phyloP scores from a whole-genome alignment of 92 coral and sea anemone genomes.

The Phenganax marumi region DNA sequence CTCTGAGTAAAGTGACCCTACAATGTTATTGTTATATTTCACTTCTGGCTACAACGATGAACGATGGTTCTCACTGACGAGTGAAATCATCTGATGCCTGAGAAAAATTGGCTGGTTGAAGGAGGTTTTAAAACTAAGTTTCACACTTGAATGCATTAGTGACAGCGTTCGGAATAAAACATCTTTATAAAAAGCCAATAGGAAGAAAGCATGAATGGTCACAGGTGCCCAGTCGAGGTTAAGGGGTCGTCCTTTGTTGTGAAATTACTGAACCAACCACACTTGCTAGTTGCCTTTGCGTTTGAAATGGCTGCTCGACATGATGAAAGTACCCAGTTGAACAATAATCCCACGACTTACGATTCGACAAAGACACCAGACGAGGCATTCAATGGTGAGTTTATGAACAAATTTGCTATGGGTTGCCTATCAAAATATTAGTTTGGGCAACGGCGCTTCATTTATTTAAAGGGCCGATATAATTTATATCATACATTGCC shows the following conservation, averaged over 20 bases:
- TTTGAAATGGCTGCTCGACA: not conserved
- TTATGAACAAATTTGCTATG: not conserved
- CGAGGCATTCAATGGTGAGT: constrained; percentile 3
- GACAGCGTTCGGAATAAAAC: not conserved
- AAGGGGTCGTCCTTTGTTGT: not conserved
- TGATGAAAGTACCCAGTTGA: constrained; percentile 23
- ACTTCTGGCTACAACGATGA: too few relatives aligned
- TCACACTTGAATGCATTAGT: not conserved
- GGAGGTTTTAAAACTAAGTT: not conserved
- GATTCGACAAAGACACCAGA: not conserved
- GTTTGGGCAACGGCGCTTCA: too few relatives aligned
- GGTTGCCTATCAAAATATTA: not conserved
- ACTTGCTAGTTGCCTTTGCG: not conserved
- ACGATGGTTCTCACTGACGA: too few relatives aligned
- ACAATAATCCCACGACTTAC: constrained; percentile 27
- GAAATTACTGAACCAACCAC: not conserved
- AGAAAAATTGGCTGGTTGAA: not conserved
- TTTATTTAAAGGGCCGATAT: too few relatives aligned
- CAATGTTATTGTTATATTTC: too few relatives aligned
- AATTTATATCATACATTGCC: too few relatives aligned
- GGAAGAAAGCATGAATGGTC: constrained; percentile 2
- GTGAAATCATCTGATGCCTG: too few relatives aligned
- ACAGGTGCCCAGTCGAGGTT: not conserved
- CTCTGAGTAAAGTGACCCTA: too few relatives aligned
- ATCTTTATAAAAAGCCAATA: not conserved